Evolutionary conservation across 2,113 vertebrate genomes (phyloP).

Genomic region (Raphicerus campestris): DNA sequence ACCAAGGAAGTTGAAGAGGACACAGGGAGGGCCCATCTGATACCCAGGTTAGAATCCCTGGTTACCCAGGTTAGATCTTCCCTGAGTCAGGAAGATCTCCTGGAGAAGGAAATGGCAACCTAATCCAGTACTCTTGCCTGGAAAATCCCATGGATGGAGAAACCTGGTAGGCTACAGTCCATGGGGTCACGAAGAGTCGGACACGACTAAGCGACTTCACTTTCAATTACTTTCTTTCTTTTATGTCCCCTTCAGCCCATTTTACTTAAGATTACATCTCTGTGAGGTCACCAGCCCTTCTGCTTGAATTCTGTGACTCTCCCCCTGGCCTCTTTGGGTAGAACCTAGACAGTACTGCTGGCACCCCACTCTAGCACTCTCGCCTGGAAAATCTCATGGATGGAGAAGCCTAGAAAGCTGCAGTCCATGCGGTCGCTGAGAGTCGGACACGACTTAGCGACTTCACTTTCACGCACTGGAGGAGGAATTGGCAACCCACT

Average conservation of each 20-base stretch:
- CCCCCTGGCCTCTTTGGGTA: too few relatives aligned
- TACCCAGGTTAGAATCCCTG: not conserved
- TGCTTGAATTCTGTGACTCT: too few relatives aligned
- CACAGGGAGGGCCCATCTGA: not conserved
- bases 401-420: too few relatives aligned
- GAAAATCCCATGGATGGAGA: not conserved
- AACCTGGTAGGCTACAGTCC: not conserved
- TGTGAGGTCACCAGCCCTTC: too few relatives aligned
- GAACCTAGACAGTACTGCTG: not conserved
- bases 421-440: too few relatives aligned
- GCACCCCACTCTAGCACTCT: not conserved
- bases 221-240: not conserved
- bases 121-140: not conserved
- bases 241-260: not conserved
- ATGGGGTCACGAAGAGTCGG: fast-evolving
- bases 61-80: too few relatives aligned
- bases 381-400: too few relatives aligned
- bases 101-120: not conserved
- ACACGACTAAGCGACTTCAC: not conserved
- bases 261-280: not conserved
- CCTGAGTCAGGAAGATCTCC: not conserved
- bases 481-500: not conserved
- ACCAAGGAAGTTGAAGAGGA: not conserved
- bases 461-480: too few relatives aligned
- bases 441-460: too few relatives aligned